phyloP scores from a whole-genome alignment of 2,113 vertebrate species.

The Xenopus laevis region DNA sequence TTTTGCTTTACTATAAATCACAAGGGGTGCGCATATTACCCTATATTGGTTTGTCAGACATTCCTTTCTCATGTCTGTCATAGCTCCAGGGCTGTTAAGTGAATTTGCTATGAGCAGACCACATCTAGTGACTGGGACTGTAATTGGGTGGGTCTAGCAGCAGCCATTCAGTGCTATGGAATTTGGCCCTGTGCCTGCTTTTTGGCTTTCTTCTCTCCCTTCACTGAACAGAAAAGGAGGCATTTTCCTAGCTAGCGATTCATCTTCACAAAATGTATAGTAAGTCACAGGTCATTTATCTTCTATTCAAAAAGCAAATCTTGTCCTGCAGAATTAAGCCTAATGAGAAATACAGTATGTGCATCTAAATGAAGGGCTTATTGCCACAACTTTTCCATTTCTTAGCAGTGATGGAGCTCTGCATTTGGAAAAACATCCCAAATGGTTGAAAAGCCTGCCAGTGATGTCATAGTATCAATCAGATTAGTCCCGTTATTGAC shows the following conservation, averaged over 20 bases:
- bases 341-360: background rate
- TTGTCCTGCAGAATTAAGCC: background rate
- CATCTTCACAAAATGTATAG: no score
- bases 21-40: background rate
- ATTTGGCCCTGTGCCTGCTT: slow-evolving; percentile 32
- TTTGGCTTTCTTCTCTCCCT: slow-evolving; percentile 9
- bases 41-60: slow-evolving; percentile 2
- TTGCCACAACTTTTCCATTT: background rate
- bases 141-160: slow-evolving; percentile 10
- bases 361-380: background rate
- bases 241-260: background rate
- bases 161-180: slow-evolving; percentile 11
- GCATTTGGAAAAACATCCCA: slow-evolving; percentile 27
- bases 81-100: slow-evolving; percentile 5
- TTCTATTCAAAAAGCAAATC: background rate
- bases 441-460: background rate
- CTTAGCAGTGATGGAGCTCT: background rate
- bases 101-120: slow-evolving; percentile 10
- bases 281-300: no score
- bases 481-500: background rate
- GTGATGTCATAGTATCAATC: slow-evolving; percentile 19
- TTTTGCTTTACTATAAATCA: slow-evolving; percentile 6
- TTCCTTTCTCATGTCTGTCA: background rate
- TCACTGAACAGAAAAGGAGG: slow-evolving; percentile 22
- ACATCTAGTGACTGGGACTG: slow-evolving; percentile 19